A percentile compares a stretch with the other conserved stretches of the same genome.
phyloP scores from a whole-genome alignment of 2,113 vertebrate genomes.

The Desmodus rotundus region DNA sequence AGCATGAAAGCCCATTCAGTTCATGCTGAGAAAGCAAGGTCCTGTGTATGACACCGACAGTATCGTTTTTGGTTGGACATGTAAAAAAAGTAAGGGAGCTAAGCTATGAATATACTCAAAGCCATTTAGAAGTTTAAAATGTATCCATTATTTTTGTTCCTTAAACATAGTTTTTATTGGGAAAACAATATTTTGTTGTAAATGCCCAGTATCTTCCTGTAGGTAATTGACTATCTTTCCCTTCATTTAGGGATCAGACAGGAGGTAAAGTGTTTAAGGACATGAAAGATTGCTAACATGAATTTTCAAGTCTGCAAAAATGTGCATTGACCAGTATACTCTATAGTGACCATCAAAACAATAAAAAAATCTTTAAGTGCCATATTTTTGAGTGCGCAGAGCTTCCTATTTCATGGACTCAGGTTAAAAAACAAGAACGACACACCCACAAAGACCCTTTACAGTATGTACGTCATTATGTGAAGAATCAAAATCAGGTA shows the following conservation, averaged over 20 bases:
- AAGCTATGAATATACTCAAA: background rate
- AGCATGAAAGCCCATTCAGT: background rate
- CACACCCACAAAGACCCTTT: background rate
- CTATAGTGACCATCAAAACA: background rate
- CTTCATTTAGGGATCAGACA: background rate
- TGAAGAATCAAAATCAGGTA: background rate
- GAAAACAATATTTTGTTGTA: background rate
- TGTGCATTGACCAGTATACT: background rate
- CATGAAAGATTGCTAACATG: background rate
- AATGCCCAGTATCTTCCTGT: background rate
- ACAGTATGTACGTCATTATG: background rate
- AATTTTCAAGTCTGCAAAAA: background rate
- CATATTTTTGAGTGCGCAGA: background rate
- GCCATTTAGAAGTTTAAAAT: conserved; percentile 1
- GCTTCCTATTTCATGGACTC: background rate
- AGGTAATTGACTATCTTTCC: background rate
- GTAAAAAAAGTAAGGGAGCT: background rate
- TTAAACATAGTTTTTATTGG: background rate
- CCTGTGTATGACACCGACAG: background rate
- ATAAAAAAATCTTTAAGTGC: background rate
- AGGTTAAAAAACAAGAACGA: background rate
- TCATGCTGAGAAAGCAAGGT: background rate
- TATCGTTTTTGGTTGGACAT: background rate
- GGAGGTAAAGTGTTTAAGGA: background rate
- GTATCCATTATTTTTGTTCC: background rate